Conservation (phyloP, 2,888 invertebrate genomes). For the Stramonita haemastoma region DNA sequence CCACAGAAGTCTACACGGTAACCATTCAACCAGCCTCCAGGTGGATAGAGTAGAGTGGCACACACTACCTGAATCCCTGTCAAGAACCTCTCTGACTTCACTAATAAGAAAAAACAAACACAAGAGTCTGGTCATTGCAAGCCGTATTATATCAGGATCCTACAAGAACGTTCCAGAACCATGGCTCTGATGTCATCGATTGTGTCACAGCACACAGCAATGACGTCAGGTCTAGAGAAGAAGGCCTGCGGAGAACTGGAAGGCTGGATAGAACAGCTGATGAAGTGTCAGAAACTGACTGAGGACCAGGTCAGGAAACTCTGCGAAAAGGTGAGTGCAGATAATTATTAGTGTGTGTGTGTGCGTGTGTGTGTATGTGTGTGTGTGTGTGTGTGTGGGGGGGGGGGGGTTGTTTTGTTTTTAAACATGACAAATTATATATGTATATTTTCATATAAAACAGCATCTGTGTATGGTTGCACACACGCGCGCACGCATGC, state of each 20-base stretch:
- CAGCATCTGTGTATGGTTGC: too few relatives aligned
- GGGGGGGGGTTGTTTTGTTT: not conserved
- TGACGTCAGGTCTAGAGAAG: slow-evolving; percentile 15
- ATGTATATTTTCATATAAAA: too few relatives aligned
- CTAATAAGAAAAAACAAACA: too few relatives aligned
- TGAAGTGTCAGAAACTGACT: slow-evolving; percentile 42
- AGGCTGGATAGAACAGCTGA: slow-evolving; percentile 46
- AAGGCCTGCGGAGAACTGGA: slow-evolving; percentile 44
- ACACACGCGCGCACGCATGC: not conserved
- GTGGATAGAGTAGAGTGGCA: too few relatives aligned
- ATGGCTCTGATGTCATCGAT: slow-evolving; percentile 1
- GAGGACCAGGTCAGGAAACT: slow-evolving; percentile 45
- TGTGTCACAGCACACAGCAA: not conserved
- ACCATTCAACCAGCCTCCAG: too few relatives aligned
- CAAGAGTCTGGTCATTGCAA: too few relatives aligned
- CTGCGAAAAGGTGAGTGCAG: slow-evolving; percentile 46
- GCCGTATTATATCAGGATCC: too few relatives aligned
- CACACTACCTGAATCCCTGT: too few relatives aligned
- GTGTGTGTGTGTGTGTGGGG: not conserved
- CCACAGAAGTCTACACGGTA: too few relatives aligned
- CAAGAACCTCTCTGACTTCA: too few relatives aligned
- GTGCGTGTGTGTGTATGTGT: not conserved
- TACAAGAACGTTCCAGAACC: not conserved
- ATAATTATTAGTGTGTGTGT: not conserved
- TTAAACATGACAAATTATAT: too few relatives aligned